Base-by-base conservation (phyloP, 2,888 invertebrate genomes). In the Caenorhabditis wallacei region DNA sequence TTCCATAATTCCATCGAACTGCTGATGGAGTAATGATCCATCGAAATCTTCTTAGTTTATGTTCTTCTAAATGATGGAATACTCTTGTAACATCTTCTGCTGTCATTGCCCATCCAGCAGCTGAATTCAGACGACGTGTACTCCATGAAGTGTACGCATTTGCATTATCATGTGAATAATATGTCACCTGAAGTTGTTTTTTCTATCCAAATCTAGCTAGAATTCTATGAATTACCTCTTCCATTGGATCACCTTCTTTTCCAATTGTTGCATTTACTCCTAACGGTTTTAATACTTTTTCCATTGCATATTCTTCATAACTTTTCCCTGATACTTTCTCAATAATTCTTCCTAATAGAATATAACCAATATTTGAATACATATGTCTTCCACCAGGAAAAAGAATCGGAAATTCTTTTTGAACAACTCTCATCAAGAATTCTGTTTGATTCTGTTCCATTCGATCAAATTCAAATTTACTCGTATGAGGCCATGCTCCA, bases 121-220 rank as follows among this genome's bases (percentile, higher is more conserved):
- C 89, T 0, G 89, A 74, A 66, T 84, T 85, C 53, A 89, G 51
- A 43, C 88, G 76, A 13, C 26, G 59, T 3, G 88, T 83, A 68
- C 81, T 85, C 89, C 89, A 89, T 37, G 86, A 87, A 40, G 85
- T 85, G 80, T 89, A 89, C 11, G 88, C 86, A 59, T 87, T 88
- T 10, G 89, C 89, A 64, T 89, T 89, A 71, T 88, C 89, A 35
- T 88, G 88, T 2, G 89, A 89, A 64, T 89, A 89, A 56, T 89
- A 89, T 24, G 80, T 74, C 1, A 84, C 87, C 87, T 87, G 22
- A 30, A 66, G 4, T 48, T 48, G 8, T 48, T 0, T n/a, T 46
- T 16, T 11, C 4, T 22, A 20, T 24, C 26, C 22, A 48, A 51
- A 10, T 10, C 1, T 18, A n/a, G n/a, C 2, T 20, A 35, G 10